Conservation (phyloP, 1,140 invertebrate genomes). For the Bursaphelenchus mucronatus region DNA sequence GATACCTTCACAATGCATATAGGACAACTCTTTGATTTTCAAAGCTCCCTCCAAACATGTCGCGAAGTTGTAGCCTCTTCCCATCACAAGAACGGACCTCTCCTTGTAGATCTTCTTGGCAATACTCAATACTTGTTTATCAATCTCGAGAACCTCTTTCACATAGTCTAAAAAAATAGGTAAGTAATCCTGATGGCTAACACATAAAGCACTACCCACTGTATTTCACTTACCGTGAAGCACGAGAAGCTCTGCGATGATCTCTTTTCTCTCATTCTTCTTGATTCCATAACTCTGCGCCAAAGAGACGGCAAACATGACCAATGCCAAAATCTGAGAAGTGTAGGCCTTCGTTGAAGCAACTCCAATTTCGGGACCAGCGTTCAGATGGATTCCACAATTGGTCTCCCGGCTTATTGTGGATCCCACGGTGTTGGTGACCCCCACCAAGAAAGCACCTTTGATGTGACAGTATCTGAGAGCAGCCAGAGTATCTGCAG, state of each 20-base stretch:
- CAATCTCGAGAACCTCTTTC: constrained; percentile 74
- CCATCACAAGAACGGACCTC: constrained; percentile 94
- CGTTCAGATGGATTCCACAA: constrained; percentile 98
- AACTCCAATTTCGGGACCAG: constrained; percentile 98
- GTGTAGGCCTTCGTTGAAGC: constrained; percentile 99
- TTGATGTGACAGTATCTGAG: constrained; percentile 84
- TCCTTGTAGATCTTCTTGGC: constrained; percentile 88
- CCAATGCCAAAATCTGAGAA: constrained; percentile 93
- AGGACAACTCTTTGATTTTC: constrained; percentile 82
- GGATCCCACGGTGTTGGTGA: constrained; percentile 98
- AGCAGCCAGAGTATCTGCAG: constrained; percentile 93
- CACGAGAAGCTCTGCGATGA: constrained; percentile 83
- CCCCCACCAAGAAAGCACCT: constrained; percentile 90
- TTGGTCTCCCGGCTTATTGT: constrained; percentile 97
- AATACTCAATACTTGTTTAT: constrained; percentile 77
- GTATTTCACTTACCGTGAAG: constrained; percentile 68
- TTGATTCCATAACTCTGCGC: constrained; percentile 93
- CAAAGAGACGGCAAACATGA: constrained; percentile 97
- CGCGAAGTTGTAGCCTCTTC: constrained; percentile 94
- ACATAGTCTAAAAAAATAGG: constrained; percentile 62
- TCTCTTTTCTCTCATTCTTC: constrained; percentile 73
- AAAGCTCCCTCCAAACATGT: constrained; percentile 97
- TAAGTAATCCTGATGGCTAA: neutral
- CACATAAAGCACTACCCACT: constrained; percentile 2
- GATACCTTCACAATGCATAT: constrained; percentile 99